phyloP scores from a whole-genome alignment of 1,140 invertebrate species.

The Solen grandis region DNA sequence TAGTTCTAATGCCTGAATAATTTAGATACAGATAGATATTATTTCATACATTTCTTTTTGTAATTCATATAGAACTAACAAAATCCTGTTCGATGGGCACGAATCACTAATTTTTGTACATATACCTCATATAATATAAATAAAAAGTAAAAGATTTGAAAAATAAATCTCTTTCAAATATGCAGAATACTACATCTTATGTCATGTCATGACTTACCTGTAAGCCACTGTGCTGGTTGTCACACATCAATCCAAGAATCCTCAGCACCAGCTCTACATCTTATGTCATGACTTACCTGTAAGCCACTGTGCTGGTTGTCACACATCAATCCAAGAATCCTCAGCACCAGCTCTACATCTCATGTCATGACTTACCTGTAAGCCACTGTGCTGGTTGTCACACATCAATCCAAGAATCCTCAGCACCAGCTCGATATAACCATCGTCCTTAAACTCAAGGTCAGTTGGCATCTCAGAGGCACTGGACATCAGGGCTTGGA shows the following conservation, averaged over 20 bases:
- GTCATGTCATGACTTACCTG: slow-evolving; percentile 75
- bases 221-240: slow-evolving; percentile 76
- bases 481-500: slow-evolving; percentile 50
- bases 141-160: no score
- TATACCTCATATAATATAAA: no score
- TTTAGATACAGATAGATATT: no score
- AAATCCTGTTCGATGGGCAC: no score
- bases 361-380: slow-evolving; percentile 72
- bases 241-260: slow-evolving; percentile 79
- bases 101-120: no score
- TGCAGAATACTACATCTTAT: no score
- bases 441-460: slow-evolving; percentile 76
- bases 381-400: slow-evolving; percentile 76
- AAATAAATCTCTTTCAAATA: no score
- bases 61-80: no score
- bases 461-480: slow-evolving; percentile 59
- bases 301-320: slow-evolving; percentile 77
- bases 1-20: no score
- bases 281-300: slow-evolving; percentile 73
- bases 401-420: slow-evolving; percentile 79
- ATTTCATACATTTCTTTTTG: no score
- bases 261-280: slow-evolving; percentile 76
- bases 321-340: slow-evolving; percentile 79
- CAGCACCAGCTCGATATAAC: slow-evolving; percentile 77
- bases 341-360: slow-evolving; percentile 76